Conservation (phyloP, 2,888 invertebrate species). For the Coelopa pilipes region DNA sequence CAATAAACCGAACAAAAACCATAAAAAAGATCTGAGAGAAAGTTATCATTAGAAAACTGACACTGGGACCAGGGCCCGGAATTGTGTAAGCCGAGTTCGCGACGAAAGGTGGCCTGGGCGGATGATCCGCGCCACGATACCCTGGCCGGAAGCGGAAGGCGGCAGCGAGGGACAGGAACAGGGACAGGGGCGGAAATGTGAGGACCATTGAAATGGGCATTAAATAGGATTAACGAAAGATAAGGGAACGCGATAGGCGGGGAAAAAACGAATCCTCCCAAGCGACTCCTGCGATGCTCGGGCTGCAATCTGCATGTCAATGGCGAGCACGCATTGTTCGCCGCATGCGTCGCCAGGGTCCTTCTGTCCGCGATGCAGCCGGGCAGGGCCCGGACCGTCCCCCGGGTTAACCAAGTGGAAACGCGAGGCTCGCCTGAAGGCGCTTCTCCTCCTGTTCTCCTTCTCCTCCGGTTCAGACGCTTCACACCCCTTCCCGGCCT, state of each 20-base stretch:
- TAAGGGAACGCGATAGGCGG: background rate
- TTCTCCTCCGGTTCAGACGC: background rate
- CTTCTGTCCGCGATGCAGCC: background rate
- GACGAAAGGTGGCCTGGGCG: too few relatives aligned
- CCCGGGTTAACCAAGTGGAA: conserved; percentile 31
- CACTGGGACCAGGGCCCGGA: too few relatives aligned
- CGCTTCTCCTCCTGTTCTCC: too few relatives aligned
- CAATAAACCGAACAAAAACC: background rate
- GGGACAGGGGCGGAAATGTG: background rate
- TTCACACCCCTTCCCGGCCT: background rate
- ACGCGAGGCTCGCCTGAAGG: too few relatives aligned
- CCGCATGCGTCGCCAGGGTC: background rate
- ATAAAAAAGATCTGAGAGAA: background rate
- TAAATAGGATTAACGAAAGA: conserved; percentile 9
- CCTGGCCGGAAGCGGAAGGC: too few relatives aligned
- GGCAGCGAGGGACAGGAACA: too few relatives aligned
- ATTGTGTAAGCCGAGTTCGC: too few relatives aligned
- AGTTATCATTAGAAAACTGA: background rate
- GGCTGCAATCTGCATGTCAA: background rate
- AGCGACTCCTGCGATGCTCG: background rate
- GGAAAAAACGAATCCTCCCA: background rate
- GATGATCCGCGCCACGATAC: too few relatives aligned
- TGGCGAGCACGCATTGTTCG: background rate
- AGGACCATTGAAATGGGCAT: conserved; percentile 1
- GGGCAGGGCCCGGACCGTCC: background rate